Base-by-base conservation (phyloP, 2,113 vertebrate species). In the Tretioscincus oriximinensis region DNA sequence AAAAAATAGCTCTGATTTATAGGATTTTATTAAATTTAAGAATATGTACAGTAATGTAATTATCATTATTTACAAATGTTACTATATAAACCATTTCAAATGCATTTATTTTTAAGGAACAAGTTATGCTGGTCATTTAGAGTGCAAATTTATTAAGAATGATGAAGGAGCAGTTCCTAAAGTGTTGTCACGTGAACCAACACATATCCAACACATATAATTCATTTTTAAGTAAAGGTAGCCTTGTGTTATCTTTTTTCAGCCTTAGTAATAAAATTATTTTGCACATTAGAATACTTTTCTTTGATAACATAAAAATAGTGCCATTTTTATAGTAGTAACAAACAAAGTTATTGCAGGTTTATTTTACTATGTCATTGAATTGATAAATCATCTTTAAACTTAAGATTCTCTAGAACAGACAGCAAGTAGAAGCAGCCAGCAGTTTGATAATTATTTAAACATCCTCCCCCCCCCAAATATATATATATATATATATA, bases 1-100 rank as follows among this genome's bases (percentile, higher is more conserved):
- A 83, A 83, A 85, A 83, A 85, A 85, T 89, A 69, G 68, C 35
- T 82, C 83, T 85, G 83, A 87, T 65, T 67, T 70, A 20, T 70
- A 18, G 58, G 80, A 82, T 66, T 85, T 68, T 68, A 83, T 3
- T 80, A 54, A 71, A 87, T 88, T 49, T 83, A 76, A 87, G 61
- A 69, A 85, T 83, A 77, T 88, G 26, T 80, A 72, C 67, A 77
- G 26, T 60, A 49, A 16, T 63, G 85, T 83, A 82, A 10, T 2
- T 74, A 87, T 67, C 5, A 67, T 1, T 73, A 81, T 74, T 66
- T 66, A 66, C n/a, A 88, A 67, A 76, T 78, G 88, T 69, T 61
- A 81, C 68, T 51, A 45, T 12, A 9, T 79, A 89, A 81, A 84
- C 77, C 78, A 49, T 20, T 75, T 28, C 3, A 49, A 28, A 49